Base-by-base conservation (phyloP, 2,888 invertebrate genomes). In the Euzetes globulus region DNA sequence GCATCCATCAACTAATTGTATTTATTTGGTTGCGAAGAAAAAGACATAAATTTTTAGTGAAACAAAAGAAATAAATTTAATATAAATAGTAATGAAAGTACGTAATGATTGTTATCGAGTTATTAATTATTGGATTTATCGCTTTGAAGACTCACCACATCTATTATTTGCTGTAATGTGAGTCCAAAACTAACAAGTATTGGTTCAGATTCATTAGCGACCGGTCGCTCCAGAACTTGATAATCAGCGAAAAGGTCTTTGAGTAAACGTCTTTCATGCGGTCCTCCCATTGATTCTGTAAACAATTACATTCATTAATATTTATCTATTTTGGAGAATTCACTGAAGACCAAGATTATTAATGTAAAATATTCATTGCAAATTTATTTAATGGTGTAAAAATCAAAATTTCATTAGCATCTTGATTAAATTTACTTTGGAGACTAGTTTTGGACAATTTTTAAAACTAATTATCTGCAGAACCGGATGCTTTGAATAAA, bases 141-240 rank as follows among this genome's bases (percentile, higher is more conserved):
- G 29, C 13, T 25, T 60, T 60, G 19, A 75, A 37, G 47, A 89
- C 89, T 88, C 87, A 94, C 94, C 90, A 94, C 94, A 87, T 94
- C 94, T 85, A 94, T 94, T 86, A 94, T 94, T 88, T 94, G 94
- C 92, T 94, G 94, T 85, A 94, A 89, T 84, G 94, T 94, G 86
- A 94, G 90, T 86, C 94, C 94, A 87, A 94, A 94, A 87, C 92
- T 93, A 85, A 94, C 89, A 87, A 91, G 91, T 84, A 94, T 88
- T 83, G 94, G 92, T 86, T 94, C 94, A 85, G 93, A 93, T 88
- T 94, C 94, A 87, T 94, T 94, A 85, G 91, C 90, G 84, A 94
- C 94, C 82, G 93, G 94, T 84, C 94, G 88, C 87, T 94, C 94
- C 86, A 94, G 87, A 83, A 91, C 91, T 88, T 94, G 94, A 88